Conservation (phyloP, 1,140 invertebrate species). For the Leptopilina boulardi region DNA sequence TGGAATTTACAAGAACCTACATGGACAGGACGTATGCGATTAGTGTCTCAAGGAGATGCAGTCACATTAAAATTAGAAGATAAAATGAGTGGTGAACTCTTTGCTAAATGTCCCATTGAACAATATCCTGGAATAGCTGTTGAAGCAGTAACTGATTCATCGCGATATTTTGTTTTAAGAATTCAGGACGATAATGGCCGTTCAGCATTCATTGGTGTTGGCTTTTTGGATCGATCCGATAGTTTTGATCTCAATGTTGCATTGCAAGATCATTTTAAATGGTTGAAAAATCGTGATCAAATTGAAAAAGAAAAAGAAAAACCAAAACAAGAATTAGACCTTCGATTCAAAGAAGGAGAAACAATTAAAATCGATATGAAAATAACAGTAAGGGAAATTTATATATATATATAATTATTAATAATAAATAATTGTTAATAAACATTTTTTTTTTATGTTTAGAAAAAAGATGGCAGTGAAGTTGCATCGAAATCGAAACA, state of each 20-base stretch:
- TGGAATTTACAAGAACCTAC: constrained; percentile 98
- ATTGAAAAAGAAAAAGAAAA: constrained; percentile 87
- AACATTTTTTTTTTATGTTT: constrained; percentile 16
- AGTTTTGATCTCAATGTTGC: constrained; percentile 99
- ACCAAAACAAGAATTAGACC: constrained; percentile 90
- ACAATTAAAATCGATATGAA: constrained; percentile 99
- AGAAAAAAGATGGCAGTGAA: constrained; percentile 93
- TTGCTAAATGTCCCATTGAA: constrained; percentile 98
- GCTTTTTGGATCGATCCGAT: constrained; percentile 98
- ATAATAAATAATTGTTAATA: background rate
- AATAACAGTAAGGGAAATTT: constrained; percentile 86
- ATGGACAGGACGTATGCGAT: constrained; percentile 95
- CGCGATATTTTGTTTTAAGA: constrained; percentile 97
- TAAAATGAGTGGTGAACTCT: constrained; percentile 95
- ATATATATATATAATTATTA: background rate
- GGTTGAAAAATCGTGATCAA: constrained; percentile 94
- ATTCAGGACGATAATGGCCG: constrained; percentile 97
- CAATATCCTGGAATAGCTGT: constrained; percentile 95
- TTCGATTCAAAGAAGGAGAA: constrained; percentile 99
- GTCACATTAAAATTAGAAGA: constrained; percentile 96
- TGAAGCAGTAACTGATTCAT: constrained; percentile 97
- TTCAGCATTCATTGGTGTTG: constrained; percentile 97
- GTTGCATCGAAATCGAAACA: constrained; percentile 79
- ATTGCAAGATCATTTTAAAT: constrained; percentile 99
- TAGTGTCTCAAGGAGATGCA: constrained; percentile 91